A percentile compares a stretch with the other conserved stretches of the same genome.
Conservation (phyloP, 1,140 invertebrate genomes). For the Tetramorium simillimum region DNA sequence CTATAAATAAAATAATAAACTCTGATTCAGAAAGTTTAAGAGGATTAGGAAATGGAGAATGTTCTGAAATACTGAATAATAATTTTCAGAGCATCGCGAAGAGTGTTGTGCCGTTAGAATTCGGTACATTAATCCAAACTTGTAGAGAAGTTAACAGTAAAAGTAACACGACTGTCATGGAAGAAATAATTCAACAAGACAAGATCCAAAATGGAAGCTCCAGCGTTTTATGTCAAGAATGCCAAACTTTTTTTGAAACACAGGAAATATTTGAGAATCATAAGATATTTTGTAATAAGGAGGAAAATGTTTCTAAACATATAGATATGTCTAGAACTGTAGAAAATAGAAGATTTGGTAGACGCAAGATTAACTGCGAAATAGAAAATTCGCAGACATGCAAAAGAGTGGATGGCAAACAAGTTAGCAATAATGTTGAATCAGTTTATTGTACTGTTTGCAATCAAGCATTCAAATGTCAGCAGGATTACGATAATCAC, state of each 20-base stretch:
- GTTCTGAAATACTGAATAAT: slow-evolving; percentile 36
- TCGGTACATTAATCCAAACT: slow-evolving; percentile 69
- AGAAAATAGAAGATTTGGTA: neutral
- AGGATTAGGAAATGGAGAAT: slow-evolving; percentile 33
- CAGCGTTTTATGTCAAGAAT: slow-evolving; percentile 57
- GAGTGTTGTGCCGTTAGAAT: slow-evolving; percentile 60
- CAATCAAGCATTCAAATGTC: slow-evolving; percentile 8
- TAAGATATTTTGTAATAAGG: slow-evolving; percentile 60
- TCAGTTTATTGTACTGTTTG: neutral
- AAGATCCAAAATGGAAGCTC: neutral
- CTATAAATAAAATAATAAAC: slow-evolving; percentile 26
- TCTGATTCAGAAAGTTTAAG: slow-evolving; percentile 26
- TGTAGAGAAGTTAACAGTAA: slow-evolving; percentile 48
- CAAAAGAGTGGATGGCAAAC: slow-evolving; percentile 31
- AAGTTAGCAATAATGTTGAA: slow-evolving; percentile 40
- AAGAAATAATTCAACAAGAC: slow-evolving; percentile 25
- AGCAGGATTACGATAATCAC: slow-evolving; percentile 33
- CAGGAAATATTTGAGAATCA: slow-evolving; percentile 71
- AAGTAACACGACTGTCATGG: neutral
- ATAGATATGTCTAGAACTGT: neutral
- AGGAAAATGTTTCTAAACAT: neutral
- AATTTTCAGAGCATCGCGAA: slow-evolving; percentile 47
- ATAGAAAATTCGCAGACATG: slow-evolving; percentile 15
- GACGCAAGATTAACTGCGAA: neutral
- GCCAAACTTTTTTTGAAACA: slow-evolving; percentile 64